Percentiles rank a stretch among this genome's conserved stretches.
phyloP scores from a whole-genome alignment of 2,888 invertebrate species.

The Coenonympha glycerion region DNA sequence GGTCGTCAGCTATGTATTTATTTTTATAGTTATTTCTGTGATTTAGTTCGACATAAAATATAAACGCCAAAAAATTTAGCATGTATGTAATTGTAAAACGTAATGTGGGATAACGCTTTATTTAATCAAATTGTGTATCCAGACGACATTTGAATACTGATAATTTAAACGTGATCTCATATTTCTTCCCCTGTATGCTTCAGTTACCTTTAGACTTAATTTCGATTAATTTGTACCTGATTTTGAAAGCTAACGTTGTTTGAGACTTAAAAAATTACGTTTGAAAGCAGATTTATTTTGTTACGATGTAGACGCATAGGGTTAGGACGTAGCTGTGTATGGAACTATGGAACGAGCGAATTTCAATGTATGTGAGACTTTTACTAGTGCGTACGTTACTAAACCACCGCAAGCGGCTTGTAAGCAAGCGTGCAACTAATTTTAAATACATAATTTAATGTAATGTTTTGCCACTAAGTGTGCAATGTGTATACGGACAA shows the following conservation, averaged over 20 bases:
- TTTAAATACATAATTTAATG: slow-evolving; percentile 49
- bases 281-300: slow-evolving; percentile 62
- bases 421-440: slow-evolving; percentile 68
- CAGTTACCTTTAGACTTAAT: slow-evolving; percentile 73
- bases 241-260: slow-evolving; percentile 56
- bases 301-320: slow-evolving; percentile 46
- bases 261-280: slow-evolving; percentile 67
- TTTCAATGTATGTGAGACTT: slow-evolving; percentile 55
- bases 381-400: slow-evolving; percentile 49
- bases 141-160: slow-evolving; percentile 28
- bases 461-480: slow-evolving; percentile 45
- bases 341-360: slow-evolving; percentile 65
- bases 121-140: slow-evolving; percentile 31
- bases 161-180: slow-evolving; percentile 60
- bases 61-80: slow-evolving; percentile 65
- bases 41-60: slow-evolving; percentile 57
- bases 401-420: slow-evolving; percentile 71
- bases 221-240: slow-evolving; percentile 74
- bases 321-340: slow-evolving; percentile 48
- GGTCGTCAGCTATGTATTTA: slow-evolving; percentile 38
- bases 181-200: slow-evolving; percentile 61
- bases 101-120: slow-evolving; percentile 39
- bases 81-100: slow-evolving; percentile 43
- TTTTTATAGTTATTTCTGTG: slow-evolving; percentile 57
- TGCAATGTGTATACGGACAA: slow-evolving; percentile 39